These are phyloP conservation scores for Leptopilina drosophilae DNA, from an alignment of 2,888 invertebrate genomes.

Conservation along the genomic window DNA sequence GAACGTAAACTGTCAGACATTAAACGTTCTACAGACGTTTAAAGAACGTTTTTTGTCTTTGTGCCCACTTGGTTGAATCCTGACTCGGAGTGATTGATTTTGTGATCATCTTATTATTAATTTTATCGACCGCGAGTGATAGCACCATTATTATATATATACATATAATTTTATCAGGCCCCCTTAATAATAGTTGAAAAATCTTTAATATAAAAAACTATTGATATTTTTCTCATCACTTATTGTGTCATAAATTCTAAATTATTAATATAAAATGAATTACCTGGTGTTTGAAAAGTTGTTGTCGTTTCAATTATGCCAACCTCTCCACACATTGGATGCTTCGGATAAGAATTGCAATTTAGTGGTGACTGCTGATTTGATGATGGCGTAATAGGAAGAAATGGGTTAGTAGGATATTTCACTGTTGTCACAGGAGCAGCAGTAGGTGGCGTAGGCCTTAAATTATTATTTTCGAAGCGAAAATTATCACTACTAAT, in stretches of 20 bases:
- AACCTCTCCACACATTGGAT: conserved; percentile 31
- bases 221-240: too few relatives aligned
- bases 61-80: too few relatives aligned
- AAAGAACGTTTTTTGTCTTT: too few relatives aligned
- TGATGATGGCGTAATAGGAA: neutral
- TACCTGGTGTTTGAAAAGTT: conserved; percentile 11
- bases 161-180: too few relatives aligned
- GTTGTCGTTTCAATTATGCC: neutral
- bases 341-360: conserved; percentile 33
- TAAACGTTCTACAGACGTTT: too few relatives aligned
- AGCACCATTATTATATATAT: too few relatives aligned
- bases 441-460: neutral
- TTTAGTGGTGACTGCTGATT: conserved; percentile 11
- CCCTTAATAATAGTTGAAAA: too few relatives aligned
- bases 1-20: too few relatives aligned
- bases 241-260: neutral
- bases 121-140: too few relatives aligned
- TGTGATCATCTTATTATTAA: too few relatives aligned
- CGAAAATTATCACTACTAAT: conserved; percentile 50
- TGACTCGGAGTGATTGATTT: too few relatives aligned
- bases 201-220: too few relatives aligned
- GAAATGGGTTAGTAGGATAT: conserved; percentile 7
- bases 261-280: neutral
- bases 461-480: conserved; percentile 11
- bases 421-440: neutral